phyloP scores from a whole-genome alignment of 2,113 vertebrate genomes.

The Ciconia boyciana region DNA sequence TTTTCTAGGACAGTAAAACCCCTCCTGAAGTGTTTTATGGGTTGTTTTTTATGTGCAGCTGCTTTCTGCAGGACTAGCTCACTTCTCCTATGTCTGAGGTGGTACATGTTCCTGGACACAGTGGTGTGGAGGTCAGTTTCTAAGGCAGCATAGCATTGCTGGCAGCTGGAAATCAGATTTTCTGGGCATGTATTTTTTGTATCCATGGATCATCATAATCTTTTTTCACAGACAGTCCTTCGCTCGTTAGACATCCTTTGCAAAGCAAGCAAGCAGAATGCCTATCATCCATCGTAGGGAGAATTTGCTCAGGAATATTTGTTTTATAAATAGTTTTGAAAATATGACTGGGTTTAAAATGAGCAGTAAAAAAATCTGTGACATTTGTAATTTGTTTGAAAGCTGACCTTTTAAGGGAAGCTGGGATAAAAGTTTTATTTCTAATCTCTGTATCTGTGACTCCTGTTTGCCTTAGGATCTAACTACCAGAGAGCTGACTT shows the following conservation, averaged over 20 bases:
- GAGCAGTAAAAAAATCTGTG: not conserved
- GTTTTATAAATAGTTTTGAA: not conserved
- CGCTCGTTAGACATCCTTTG: not conserved
- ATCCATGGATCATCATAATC: not conserved
- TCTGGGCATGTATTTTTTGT: not conserved
- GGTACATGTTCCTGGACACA: not conserved
- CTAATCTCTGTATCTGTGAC: not conserved
- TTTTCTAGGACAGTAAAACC: not conserved
- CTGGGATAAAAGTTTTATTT: not conserved
- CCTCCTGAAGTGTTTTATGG: not conserved
- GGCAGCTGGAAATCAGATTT: not conserved
- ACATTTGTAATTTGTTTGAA: not conserved
- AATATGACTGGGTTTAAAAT: not conserved
- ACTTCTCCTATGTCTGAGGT: not conserved
- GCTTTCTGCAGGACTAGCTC: not conserved
- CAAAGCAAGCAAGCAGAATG: not conserved
- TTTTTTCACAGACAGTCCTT: not conserved
- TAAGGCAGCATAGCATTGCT: not conserved
- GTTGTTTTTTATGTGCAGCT: not conserved
- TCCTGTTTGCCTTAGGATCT: not conserved
- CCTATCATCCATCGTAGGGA: not conserved
- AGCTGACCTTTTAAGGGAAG: not conserved
- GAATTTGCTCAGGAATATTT: not conserved
- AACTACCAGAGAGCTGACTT: not conserved
- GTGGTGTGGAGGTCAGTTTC: not conserved